phyloP scores from a whole-genome alignment of 2,888 invertebrate genomes.

The Pinctada fucata region DNA sequence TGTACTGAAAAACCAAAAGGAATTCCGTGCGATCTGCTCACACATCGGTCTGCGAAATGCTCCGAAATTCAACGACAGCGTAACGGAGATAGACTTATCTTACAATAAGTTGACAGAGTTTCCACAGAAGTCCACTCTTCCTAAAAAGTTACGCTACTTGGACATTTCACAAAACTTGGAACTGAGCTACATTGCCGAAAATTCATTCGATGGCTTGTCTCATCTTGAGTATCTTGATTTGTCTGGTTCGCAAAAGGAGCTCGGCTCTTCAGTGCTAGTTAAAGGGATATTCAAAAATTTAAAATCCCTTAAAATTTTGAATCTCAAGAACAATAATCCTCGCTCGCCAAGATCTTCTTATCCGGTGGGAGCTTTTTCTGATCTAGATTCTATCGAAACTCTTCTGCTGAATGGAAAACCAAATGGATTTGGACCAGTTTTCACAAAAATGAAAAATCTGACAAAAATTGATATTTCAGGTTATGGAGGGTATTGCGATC shows the following conservation, averaged over 20 bases:
- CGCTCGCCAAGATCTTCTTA: background rate
- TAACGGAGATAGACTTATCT: background rate
- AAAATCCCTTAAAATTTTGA: background rate
- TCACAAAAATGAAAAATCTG: background rate
- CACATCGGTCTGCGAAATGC: too few relatives aligned
- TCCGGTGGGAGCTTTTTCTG: background rate
- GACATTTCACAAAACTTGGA: background rate
- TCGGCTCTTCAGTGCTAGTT: background rate
- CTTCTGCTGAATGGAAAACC: background rate
- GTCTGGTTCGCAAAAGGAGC: background rate
- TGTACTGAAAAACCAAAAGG: too few relatives aligned
- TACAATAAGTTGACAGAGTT: background rate
- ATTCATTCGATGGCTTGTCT: background rate
- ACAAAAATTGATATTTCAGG: background rate
- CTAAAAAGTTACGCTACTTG: background rate
- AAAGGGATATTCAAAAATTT: background rate
- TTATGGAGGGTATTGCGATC: background rate
- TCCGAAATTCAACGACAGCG: background rate
- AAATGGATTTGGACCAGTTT: background rate
- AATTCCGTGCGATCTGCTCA: too few relatives aligned
- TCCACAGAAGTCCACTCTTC: background rate
- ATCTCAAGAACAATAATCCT: background rate
- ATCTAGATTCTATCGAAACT: background rate
- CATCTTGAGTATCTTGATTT: background rate
- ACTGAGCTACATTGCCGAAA: background rate